Conservation (phyloP, 2,888 invertebrate genomes). For the Aphidius colemani region DNA sequence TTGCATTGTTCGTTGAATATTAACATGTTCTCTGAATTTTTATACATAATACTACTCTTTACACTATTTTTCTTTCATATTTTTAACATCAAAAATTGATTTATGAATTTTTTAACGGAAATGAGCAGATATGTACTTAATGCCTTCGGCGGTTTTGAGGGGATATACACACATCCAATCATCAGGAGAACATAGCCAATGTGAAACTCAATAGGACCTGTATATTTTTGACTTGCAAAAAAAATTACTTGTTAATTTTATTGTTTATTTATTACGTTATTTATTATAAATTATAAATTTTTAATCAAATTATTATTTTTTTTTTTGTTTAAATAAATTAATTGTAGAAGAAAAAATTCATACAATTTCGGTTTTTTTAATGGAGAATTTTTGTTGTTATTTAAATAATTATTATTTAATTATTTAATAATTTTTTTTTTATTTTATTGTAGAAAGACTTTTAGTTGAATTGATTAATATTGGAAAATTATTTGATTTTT, state of each 20-base stretch:
- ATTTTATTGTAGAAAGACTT: too few species aligned
- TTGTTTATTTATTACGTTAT: background rate
- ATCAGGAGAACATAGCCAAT: conserved; percentile 43
- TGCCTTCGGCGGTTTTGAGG: conserved; percentile 52
- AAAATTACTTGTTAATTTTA: background rate
- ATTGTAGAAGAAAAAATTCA: background rate
- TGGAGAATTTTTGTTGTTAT: background rate
- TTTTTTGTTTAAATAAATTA: background rate
- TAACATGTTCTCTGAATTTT: too few species aligned
- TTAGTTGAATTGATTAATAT: too few species aligned
- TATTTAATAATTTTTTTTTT: too few species aligned
- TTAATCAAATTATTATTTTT: background rate
- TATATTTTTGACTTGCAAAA: background rate
- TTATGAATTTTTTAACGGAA: too few species aligned
- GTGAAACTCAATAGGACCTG: background rate
- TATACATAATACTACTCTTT: too few species aligned
- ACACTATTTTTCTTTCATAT: too few species aligned
- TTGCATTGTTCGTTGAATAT: too few species aligned
- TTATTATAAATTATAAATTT: background rate
- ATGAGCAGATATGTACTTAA: background rate
- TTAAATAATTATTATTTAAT: too few species aligned
- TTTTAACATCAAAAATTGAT: too few species aligned
- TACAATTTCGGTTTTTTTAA: background rate
- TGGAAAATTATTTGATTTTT: background rate
- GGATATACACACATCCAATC: conserved; percentile 50